These are phyloP conservation scores for Sitobion miscanthi DNA, from an alignment of 1,140 invertebrate genomes.

Conservation along the genomic window DNA sequence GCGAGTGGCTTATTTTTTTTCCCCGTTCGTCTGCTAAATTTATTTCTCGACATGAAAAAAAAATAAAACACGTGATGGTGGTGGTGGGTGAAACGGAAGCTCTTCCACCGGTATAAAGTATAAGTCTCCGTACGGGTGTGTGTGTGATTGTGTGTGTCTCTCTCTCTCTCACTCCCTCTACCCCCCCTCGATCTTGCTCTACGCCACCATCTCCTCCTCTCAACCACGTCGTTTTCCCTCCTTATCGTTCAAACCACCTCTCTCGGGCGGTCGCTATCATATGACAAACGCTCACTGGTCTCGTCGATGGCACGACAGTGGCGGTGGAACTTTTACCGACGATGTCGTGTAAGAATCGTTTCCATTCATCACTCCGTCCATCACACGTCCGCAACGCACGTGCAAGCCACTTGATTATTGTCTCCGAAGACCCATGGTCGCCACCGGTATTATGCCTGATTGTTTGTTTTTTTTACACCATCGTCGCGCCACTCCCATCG, in stretches of 20 bases:
- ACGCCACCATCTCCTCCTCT: not conserved
- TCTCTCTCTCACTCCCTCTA: too few species aligned
- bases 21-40: not conserved
- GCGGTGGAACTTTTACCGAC: not conserved
- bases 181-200: too few species aligned
- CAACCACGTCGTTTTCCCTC: not conserved
- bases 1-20: constrained; percentile 21
- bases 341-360: not conserved
- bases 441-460: not conserved
- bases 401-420: not conserved
- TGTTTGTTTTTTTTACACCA: not conserved
- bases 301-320: not conserved
- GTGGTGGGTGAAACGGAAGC: not conserved
- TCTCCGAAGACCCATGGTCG: not conserved
- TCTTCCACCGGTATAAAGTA: not conserved
- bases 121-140: not conserved
- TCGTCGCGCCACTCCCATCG: not conserved
- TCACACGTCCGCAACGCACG: not conserved
- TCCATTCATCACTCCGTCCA: not conserved
- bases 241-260: not conserved
- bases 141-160: too few species aligned
- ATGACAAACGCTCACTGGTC: not conserved
- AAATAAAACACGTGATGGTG: not conserved
- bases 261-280: not conserved
- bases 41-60: not conserved